Percentiles rank a stretch among this genome's conserved stretches.
Evolutionary conservation across 2,113 vertebrate genomes (phyloP).

Genomic region (Sarotherodon lohbergeri): DNA sequence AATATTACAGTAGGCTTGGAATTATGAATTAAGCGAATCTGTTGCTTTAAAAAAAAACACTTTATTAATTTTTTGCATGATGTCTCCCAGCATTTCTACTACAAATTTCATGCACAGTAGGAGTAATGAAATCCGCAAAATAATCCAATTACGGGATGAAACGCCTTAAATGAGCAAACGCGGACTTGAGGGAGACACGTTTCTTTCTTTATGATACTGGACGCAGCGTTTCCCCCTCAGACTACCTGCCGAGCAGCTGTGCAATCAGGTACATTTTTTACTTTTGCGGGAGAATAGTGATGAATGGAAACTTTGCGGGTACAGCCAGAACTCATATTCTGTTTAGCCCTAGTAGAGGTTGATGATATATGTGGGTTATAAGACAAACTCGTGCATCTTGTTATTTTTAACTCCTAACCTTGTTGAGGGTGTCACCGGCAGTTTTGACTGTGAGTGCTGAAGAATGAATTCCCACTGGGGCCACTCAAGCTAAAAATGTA

Average conservation of each 20-base stretch:
- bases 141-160: neutral
- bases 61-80: neutral
- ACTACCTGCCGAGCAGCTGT: neutral
- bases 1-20: neutral
- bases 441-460: neutral
- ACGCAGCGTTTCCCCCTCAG: neutral
- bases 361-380: neutral
- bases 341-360: neutral
- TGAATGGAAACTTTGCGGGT: neutral
- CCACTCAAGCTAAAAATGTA: conserved; percentile 9
- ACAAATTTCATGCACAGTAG: neutral
- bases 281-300: neutral
- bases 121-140: neutral
- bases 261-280: neutral
- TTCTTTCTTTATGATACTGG: neutral
- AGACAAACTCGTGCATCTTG: neutral
- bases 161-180: neutral
- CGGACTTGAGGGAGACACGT: neutral
- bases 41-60: rapidly evolving
- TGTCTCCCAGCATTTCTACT: neutral
- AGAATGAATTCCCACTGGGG: neutral
- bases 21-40: neutral
- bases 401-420: neutral
- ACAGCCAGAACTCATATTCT: neutral
- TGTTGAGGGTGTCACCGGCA: neutral